A percentile compares a stretch with the other conserved stretches of the same genome.
Conservation (phyloP, 2,113 vertebrate species). For the Esox niger region DNA sequence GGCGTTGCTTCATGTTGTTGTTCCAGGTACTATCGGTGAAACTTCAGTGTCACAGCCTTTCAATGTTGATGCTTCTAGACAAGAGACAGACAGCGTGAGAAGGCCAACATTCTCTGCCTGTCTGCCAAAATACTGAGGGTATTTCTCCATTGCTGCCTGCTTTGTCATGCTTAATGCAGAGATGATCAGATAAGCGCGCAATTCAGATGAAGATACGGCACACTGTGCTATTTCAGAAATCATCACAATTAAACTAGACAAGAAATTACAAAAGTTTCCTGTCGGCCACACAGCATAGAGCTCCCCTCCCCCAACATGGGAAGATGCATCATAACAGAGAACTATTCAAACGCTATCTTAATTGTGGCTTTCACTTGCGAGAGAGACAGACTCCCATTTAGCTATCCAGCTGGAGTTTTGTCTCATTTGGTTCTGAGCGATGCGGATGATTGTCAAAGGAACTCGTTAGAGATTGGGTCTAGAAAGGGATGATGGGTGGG, state of each 20-base stretch:
- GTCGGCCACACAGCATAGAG: no score
- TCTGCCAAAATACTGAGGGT: conserved; percentile 30
- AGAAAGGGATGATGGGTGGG: no score
- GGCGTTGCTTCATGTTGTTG: conserved; percentile 8
- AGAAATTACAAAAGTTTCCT: no score
- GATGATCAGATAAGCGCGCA: conserved; percentile 63
- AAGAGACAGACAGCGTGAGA: conserved; percentile 42
- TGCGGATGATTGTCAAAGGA: conserved; percentile 13
- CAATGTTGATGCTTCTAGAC: conserved; percentile 36
- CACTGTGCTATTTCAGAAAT: no score
- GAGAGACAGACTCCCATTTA: neutral
- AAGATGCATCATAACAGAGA: no score
- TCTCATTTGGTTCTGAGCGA: conserved; percentile 16
- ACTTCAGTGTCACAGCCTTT: conserved; percentile 37
- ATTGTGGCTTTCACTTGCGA: no score
- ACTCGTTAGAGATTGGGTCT: neutral
- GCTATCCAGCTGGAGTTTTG: conserved; percentile 6
- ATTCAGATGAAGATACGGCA: conserved; percentile 27
- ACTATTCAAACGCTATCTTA: no score
- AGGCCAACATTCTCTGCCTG: conserved; percentile 17
- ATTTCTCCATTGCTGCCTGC: conserved; percentile 32
- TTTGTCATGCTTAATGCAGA: conserved; percentile 46
- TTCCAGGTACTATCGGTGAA: neutral
- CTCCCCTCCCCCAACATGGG: no score
- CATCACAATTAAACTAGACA: no score